Evolutionary conservation across 2,113 vertebrate genomes (phyloP), one percentile per base, ranked within the genome.

Genomic region (Dasyprocta punctata): DNA sequence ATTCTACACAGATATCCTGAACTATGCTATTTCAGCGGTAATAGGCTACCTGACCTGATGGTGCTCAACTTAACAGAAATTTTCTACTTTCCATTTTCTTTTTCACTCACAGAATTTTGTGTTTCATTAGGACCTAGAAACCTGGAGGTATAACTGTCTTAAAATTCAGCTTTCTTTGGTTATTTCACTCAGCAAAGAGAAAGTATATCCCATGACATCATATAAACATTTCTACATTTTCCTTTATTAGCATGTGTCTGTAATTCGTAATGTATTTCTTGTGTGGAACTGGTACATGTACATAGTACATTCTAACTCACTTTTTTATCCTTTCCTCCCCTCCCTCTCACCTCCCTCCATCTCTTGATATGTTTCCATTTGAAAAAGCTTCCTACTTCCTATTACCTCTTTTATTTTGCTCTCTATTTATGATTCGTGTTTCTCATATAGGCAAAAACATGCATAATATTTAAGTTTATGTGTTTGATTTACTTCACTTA

Each of bases 111-210:
- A 67, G 7, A 4, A 86, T 19, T 96, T 95, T 95, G 14, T 83
- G 56, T 73, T 92, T 96, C 88, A 77, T 67, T 95, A 36, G 19
- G 41, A 73, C 82, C 22, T 95, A 95, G 67, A 97, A 96, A 92
- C 92, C 41, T 94, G 19, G 5, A 94, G 19, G 71, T 38, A 78
- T 44, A 92, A 83, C 89, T 88, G 94, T 56, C 54, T 86, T 90
- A 54, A 97, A 90, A 92, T 71, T 86, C 47, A 52, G 7, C 81
- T 96, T 91, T 58, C 26, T 89, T 52, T n/a, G 7, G 28, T 88
- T 95, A 93, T 96, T 92, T 92, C 22, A 67, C 38, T 4, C 36
- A 81, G 56, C 33, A 94, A 86, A 38, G 10, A 84, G 13, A 82
- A 93, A 83, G 1, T 1, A 54, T 95, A 63, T 69, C 24, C 17